Evolutionary conservation across 2,888 invertebrate species (phyloP).

Genomic region (Carterocephalus palaemon): DNA sequence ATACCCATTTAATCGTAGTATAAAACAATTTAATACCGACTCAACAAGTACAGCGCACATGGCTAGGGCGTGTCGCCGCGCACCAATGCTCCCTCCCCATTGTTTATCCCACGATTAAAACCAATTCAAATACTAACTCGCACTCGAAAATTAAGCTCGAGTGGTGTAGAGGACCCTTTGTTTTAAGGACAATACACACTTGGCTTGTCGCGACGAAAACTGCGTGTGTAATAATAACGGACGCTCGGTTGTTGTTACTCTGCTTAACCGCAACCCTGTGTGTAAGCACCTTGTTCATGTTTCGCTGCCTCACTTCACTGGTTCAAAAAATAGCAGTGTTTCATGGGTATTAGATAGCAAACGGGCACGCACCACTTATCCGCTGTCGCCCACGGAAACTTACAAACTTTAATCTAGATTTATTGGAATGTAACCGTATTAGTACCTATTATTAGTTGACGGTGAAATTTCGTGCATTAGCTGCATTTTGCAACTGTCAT

Average conservation of each 20-base stretch:
- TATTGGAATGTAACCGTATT: no score
- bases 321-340: no score
- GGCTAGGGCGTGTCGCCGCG: slow-evolving; percentile 62
- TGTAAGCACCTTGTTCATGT: neutral
- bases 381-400: no score
- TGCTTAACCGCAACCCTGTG: slow-evolving; percentile 11
- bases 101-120: slow-evolving; percentile 79
- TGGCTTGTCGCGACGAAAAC: slow-evolving; percentile 48
- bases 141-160: slow-evolving; percentile 76
- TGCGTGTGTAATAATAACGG: slow-evolving; percentile 31
- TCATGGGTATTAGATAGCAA: no score
- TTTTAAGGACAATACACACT: slow-evolving; percentile 72
- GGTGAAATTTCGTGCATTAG: no score
- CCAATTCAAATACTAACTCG: slow-evolving; percentile 77
- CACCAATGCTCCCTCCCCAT: slow-evolving; percentile 63
- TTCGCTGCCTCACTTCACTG: neutral
- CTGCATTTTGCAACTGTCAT: no score
- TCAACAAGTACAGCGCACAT: slow-evolving; percentile 47
- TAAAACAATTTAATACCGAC: slow-evolving; percentile 20
- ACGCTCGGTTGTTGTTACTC: slow-evolving; percentile 21
- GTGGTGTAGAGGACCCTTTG: slow-evolving; percentile 65
- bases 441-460: no score
- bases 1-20: slow-evolving; percentile 22
- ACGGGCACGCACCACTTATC: no score
- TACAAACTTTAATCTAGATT: no score